These are phyloP conservation scores for Watsonalla cultraria DNA, from an alignment of 2,888 invertebrate genomes.

Conservation along the genomic window DNA sequence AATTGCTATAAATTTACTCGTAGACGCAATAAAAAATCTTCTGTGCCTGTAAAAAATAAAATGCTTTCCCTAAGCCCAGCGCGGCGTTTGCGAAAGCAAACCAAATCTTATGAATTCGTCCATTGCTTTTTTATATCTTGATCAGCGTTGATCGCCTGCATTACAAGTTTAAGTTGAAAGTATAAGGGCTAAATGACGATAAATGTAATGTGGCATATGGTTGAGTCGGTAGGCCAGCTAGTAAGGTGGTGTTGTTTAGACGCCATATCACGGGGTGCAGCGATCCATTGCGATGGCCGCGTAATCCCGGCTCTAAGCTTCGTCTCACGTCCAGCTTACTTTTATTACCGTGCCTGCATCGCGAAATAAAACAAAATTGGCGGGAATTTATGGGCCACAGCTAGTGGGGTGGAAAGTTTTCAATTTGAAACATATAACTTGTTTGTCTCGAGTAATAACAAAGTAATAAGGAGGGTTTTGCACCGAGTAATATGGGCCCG, in stretches of 20 bases:
- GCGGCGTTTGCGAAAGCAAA: no score
- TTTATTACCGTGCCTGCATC: conserved; percentile 77
- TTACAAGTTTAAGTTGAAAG: no score
- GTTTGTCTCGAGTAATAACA: conserved; percentile 75
- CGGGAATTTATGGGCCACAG: conserved; percentile 75
- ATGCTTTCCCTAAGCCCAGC: no score
- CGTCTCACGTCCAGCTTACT: conserved; percentile 78
- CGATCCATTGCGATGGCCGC: conserved; percentile 71
- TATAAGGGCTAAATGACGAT: no score
- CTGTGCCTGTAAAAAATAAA: no score
- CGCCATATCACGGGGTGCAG: conserved; percentile 65
- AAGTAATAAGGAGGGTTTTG: conserved; percentile 75
- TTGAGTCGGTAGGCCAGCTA: conserved; percentile 33
- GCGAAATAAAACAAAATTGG: conserved; percentile 78
- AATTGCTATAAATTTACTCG: no score
- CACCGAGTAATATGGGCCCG: conserved; percentile 64
- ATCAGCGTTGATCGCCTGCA: no score
- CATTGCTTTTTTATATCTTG: no score
- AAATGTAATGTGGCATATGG: conserved; percentile 14
- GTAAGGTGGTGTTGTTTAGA: conserved; percentile 66
- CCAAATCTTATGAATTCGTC: no score
- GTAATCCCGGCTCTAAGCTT: conserved; percentile 73
- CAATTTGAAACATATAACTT: conserved; percentile 79
- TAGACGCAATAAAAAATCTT: no score
- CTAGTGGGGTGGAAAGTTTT: conserved; percentile 78